Percentiles rank a stretch among this genome's conserved stretches.
These are phyloP conservation scores for Therioaphis trifolii DNA, from an alignment of 2,888 invertebrate species.

Conservation along the genomic window DNA sequence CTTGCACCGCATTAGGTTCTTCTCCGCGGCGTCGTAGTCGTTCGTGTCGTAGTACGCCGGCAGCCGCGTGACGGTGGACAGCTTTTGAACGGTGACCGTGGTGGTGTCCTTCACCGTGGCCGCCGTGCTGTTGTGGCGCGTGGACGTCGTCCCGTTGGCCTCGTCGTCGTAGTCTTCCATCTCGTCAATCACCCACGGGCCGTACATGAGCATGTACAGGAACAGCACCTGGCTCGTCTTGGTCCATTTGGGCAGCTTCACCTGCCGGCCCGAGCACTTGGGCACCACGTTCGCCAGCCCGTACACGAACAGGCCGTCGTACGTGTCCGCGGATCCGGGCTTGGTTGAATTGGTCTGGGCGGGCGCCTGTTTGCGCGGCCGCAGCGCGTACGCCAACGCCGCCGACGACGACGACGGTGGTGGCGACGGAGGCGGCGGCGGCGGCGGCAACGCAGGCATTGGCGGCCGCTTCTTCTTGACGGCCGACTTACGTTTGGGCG, in stretches of 20 bases:
- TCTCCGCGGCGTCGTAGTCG: not conserved
- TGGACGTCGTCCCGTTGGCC: not conserved
- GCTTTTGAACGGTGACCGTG: not conserved
- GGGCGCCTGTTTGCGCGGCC: too few relatives aligned
- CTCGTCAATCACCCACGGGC: not conserved
- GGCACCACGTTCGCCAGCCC: not conserved
- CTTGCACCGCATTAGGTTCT: slow-evolving; percentile 2
- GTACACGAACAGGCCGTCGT: not conserved
- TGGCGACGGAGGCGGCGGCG: too few relatives aligned
- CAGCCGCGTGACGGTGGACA: not conserved
- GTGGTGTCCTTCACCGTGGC: not conserved
- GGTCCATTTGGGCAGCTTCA: not conserved
- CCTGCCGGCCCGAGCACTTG: not conserved
- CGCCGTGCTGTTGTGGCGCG: not conserved
- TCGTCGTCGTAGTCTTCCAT: not conserved
- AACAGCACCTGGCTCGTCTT: not conserved
- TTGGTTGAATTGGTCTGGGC: too few relatives aligned
- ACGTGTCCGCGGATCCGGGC: not conserved
- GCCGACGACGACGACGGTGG: too few relatives aligned
- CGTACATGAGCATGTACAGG: not conserved
- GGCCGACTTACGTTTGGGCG: too few relatives aligned
- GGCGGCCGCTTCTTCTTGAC: too few relatives aligned
- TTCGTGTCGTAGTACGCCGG: slow-evolving; percentile 8
- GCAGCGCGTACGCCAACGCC: too few relatives aligned
- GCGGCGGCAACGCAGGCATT: too few relatives aligned